Conservation (phyloP, 2,113 vertebrate species). For the Prinia subflava region DNA sequence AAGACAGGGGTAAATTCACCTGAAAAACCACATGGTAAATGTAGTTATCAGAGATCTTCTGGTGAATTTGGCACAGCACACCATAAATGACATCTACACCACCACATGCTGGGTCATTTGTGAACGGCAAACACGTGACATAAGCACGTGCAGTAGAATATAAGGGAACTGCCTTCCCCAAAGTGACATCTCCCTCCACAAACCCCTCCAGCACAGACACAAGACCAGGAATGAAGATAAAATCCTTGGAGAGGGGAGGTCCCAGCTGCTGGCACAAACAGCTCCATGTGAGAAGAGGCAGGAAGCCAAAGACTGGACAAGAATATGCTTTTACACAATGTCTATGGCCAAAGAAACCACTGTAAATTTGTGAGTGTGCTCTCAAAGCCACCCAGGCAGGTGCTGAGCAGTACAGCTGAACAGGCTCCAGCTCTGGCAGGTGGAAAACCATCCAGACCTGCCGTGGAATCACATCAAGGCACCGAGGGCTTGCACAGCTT, state of each 20-base stretch:
- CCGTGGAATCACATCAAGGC: background rate
- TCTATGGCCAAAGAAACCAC: background rate
- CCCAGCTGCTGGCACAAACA: background rate
- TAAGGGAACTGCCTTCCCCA: background rate
- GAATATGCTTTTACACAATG: background rate
- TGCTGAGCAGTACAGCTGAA: accelerated
- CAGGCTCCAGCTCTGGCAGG: background rate
- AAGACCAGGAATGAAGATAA: background rate
- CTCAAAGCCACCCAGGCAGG: background rate
- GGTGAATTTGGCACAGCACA: background rate
- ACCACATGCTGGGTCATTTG: too few relatives aligned
- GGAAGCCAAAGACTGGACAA: background rate
- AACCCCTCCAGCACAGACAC: background rate
- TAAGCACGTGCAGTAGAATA: background rate
- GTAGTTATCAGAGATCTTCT: background rate
- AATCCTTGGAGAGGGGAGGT: background rate
- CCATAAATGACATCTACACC: background rate
- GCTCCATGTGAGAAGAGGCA: background rate
- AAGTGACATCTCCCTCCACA: background rate
- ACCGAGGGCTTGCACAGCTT: background rate
- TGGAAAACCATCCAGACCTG: background rate
- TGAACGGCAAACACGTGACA: background rate
- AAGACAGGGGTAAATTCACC: background rate
- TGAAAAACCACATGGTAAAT: background rate
- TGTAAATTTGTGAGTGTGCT: background rate